Percentiles rank a stretch among this genome's conserved stretches.
phyloP scores from a whole-genome alignment of 1,140 invertebrate genomes.

The Drusus annulatus region DNA sequence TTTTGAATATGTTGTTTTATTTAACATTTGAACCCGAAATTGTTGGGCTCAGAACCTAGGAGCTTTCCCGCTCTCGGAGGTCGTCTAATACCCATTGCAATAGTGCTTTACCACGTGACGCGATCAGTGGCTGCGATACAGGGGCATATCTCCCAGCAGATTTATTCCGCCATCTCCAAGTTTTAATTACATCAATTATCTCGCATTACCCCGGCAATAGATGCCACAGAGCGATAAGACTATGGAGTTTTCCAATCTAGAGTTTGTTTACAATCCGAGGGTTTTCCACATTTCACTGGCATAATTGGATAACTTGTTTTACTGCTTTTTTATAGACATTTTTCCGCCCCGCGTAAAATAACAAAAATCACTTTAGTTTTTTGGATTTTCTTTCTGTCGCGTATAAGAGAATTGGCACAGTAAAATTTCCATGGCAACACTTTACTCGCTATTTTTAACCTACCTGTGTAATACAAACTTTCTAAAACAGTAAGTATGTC shows the following conservation, averaged over 20 bases:
- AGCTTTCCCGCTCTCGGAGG: too few relatives aligned
- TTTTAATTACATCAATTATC: conserved; percentile 58
- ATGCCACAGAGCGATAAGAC: conserved; percentile 25
- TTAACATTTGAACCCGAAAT: too few relatives aligned
- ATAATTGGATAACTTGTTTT: conserved; percentile 37
- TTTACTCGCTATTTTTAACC: background rate
- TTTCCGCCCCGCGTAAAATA: conserved; percentile 4
- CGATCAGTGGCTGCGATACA: too few relatives aligned
- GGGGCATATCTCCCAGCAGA: conserved; percentile 1
- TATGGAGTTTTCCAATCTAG: conserved; percentile 37
- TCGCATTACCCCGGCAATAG: conserved; percentile 48
- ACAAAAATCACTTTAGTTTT: conserved; percentile 15
- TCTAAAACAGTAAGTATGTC: background rate
- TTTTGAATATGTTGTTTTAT: too few relatives aligned
- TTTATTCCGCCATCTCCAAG: conserved; percentile 19
- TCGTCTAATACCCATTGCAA: too few relatives aligned
- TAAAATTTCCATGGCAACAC: background rate
- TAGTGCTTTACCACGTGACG: too few relatives aligned
- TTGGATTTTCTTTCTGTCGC: background rate
- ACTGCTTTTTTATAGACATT: conserved; percentile 31
- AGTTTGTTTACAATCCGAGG: conserved; percentile 35
- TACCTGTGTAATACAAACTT: background rate
- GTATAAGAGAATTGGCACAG: background rate
- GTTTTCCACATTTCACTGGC: background rate
- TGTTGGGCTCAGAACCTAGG: too few relatives aligned